Percentiles rank a stretch among this genome's conserved stretches.
phyloP scores from a whole-genome alignment of 2,797 vertebrate species.

The Lateolabrax maculatus region DNA sequence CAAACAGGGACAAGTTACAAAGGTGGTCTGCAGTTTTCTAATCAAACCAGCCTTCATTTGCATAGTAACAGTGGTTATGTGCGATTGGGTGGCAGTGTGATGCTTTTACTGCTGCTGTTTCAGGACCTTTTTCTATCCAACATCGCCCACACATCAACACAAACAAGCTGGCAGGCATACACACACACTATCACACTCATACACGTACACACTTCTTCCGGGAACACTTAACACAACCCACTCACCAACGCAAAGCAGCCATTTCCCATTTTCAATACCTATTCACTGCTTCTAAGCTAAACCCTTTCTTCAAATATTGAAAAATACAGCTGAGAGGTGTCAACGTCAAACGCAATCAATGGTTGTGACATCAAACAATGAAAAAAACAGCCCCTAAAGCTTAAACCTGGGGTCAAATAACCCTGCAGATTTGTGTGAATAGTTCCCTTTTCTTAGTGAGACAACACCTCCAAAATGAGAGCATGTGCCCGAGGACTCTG shows the following conservation, averaged over 20 bases:
- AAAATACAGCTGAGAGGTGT: slow-evolving; percentile 7
- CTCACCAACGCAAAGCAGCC: slow-evolving; percentile 68
- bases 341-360: not conserved
- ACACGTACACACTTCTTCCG: slow-evolving; percentile 51
- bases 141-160: slow-evolving; percentile 73
- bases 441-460: not conserved
- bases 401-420: slow-evolving; percentile 3
- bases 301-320: slow-evolving; percentile 18
- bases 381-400: slow-evolving; percentile 8
- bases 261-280: slow-evolving; percentile 65
- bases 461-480: not conserved
- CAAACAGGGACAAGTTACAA: not conserved
- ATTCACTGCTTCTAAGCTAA: slow-evolving; percentile 37
- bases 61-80: slow-evolving; percentile 54
- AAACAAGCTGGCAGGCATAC: slow-evolving; percentile 63
- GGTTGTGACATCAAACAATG: slow-evolving; percentile 9
- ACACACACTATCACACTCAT: slow-evolving; percentile 36
- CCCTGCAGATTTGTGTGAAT: not conserved
- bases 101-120: slow-evolving; percentile 76
- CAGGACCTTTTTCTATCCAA: slow-evolving; percentile 73
- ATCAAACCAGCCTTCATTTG: slow-evolving; percentile 50
- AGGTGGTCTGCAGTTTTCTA: not conserved
- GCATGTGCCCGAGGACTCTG: not conserved
- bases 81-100: slow-evolving; percentile 64
- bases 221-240: slow-evolving; percentile 73